A percentile compares a stretch with the other conserved stretches of the same genome.
phyloP scores from a whole-genome alignment of 92 coral and sea anemone species.

The Paramuricea clavata region DNA sequence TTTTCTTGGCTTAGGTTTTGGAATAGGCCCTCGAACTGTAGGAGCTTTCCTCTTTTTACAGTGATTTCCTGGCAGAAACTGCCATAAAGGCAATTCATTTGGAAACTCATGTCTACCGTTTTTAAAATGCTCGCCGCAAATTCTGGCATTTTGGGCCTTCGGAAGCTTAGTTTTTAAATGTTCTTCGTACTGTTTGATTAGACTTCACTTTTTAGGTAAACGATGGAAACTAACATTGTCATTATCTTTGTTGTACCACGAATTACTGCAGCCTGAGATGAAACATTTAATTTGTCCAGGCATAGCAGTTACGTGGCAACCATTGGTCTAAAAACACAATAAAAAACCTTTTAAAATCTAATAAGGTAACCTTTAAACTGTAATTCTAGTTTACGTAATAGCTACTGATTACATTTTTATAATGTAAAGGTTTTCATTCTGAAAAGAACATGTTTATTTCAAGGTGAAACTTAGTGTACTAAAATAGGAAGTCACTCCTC shows the following conservation, averaged over 20 bases:
- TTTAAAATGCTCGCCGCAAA: not conserved
- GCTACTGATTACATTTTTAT: too few species aligned
- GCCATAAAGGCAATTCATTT: not conserved
- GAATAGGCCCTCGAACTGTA: constrained; percentile 18
- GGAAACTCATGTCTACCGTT: constrained; percentile 10
- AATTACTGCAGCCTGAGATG: constrained; percentile 38
- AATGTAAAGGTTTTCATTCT: too few species aligned
- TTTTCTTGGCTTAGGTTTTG: constrained; percentile 13
- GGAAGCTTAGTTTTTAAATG: constrained; percentile 22
- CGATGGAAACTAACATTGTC: constrained; percentile 29
- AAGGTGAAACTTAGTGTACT: too few species aligned
- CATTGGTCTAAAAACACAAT: too few species aligned
- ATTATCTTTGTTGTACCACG: constrained; percentile 7
- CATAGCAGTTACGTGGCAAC: constrained; percentile 26
- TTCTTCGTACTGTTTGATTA: constrained; percentile 24
- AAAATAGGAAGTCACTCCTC: too few species aligned
- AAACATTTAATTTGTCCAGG: constrained; percentile 16
- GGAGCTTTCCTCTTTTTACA: constrained; percentile 18
- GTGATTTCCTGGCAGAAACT: not conserved
- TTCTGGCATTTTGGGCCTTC: not conserved
- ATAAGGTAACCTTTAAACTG: too few species aligned
- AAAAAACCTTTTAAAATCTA: too few species aligned
- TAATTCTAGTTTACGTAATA: too few species aligned
- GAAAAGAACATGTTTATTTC: too few species aligned
- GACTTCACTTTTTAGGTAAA: constrained; percentile 15